Base-by-base conservation (phyloP, 2,113 vertebrate species). In the Chascanopsetta lugubris region DNA sequence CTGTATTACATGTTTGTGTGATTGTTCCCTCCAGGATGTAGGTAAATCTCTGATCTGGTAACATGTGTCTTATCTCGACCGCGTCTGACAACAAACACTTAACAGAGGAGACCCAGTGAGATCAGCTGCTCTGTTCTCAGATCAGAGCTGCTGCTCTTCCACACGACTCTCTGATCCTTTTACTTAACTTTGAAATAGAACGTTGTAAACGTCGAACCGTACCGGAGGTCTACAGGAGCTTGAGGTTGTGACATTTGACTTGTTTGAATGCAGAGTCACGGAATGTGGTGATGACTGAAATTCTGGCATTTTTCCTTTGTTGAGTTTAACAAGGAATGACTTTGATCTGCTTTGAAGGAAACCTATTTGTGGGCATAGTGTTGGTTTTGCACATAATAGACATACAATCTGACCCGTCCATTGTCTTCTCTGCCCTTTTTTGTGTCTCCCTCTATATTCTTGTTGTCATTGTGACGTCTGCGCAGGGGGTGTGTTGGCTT, bases 1-100 rank as follows among this genome's bases (percentile, higher is more conserved):
- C 59, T 86, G 53, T 74, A 67, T 82, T 81, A 18, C 59, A 57
- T 84, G 62, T 80, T 42, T 51, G n/a, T n/a, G n/a, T 61, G 67
- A 57, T 87, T 78, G 77, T 80, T 69, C 83, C n/a, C n/a, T 88
- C 70, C 90, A 93, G 93, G 84, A 92, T 92, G 92, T 93, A 91
- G 93, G 91, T 93, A 92, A 89, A 90, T 81, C 70, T 72, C 62
- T 69, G 62, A 63, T 60, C 60, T 56, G 61, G 53, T 74, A 54
- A 54, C 6, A 4, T 0, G 40, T 55, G 45, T 32, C 27, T 6
- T 51, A 9, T 17, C 26, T 42, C 53, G 40, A 57, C 49, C 78
- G 72, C 50, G 60, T 72, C 18, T 48, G 51, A 68, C 51, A 74
- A 48, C 48, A 71, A 78, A 83, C 49, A 67, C 46, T 61, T 26